Conservation (phyloP, 2,888 invertebrate species). For the Tricholauxania praeusta region DNA sequence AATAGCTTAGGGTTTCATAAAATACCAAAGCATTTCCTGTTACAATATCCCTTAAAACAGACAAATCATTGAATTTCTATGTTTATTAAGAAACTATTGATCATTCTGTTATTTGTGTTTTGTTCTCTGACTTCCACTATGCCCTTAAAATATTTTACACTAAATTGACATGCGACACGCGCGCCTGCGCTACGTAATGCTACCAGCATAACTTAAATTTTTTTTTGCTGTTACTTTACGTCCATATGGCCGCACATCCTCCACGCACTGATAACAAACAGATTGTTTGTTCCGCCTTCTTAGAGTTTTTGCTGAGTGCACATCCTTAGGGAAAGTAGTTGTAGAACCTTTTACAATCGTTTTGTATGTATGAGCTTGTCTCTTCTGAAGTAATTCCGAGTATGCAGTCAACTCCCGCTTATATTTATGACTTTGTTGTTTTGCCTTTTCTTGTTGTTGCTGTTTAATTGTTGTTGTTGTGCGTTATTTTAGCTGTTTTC, state of each 20-base stretch:
- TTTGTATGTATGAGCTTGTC: no score
- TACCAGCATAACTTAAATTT: constrained; percentile 46
- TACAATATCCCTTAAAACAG: no score
- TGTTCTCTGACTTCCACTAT: not conserved
- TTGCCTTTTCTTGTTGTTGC: not conserved
- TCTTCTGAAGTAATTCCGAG: no score
- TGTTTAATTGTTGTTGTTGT: not conserved
- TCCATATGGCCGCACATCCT: constrained; percentile 14
- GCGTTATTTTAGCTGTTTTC: not conserved
- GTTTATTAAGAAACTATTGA: no score
- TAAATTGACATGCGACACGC: constrained; percentile 49
- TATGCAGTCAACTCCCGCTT: not conserved
- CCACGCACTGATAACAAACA: constrained; percentile 14
- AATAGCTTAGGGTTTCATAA: no score
- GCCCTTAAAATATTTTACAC: not conserved
- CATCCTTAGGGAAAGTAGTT: constrained; percentile 22
- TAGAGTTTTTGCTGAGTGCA: constrained; percentile 3
- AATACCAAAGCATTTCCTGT: no score
- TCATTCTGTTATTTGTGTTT: not conserved
- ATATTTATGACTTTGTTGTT: constrained; percentile 21
- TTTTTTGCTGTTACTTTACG: constrained; percentile 11
- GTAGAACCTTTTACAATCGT: no score
- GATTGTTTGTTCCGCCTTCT: constrained; percentile 16
- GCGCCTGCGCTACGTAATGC: constrained; percentile 50
- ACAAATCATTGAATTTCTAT: no score